Base-by-base conservation (phyloP, 2,797 vertebrate genomes). In the Mormyrops attenuatus region DNA sequence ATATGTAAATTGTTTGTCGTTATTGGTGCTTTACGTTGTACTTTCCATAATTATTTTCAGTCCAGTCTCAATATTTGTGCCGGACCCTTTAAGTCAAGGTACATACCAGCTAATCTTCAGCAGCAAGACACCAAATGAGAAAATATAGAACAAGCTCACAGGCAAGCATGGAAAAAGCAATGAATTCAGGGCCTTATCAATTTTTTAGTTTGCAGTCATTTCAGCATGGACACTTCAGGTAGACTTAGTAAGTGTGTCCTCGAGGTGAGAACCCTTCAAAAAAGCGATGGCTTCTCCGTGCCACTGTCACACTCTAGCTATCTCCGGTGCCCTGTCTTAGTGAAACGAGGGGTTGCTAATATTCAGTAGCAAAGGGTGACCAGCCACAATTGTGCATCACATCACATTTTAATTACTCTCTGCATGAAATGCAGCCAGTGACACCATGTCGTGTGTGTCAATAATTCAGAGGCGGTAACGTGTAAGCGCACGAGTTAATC, bases 401-500 rank as follows among this genome's bases (percentile, higher is more conserved):
- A 57, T 89, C 15, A 20, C 87, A 90, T 38, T 20, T 73, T 53
- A 89, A 87, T 60, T 9, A 47, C n/a, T 15, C 8, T 26, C 77
- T 7, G n/a, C 52, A 34, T 85, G 77, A 34, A 60, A 22, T 22
- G 9, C 4, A 6, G 6, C 15, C 4, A 26, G 11, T 44, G 22
- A 22, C 5, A 26, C 17, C 17, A 5, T 49, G n/a, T 53, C 52
- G 3, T 44, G 30, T 26, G 44, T 55, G 69, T 53, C 15, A 55
- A 77, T 85, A 90, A 63, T 89, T 89, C 38, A 77, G 44, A 86
- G 88, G 60, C 88, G 63, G 86, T 80, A 88, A 85, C 90, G 38
- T 90, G 38, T 89, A 89, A 69, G 5, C 50, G 57, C 77, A 89
- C 20, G 38, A 87, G n/a, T 50, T 84, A 85, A 92, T 92, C 92